These are phyloP conservation scores for Odontothrips loti DNA, from an alignment of 2,888 invertebrate genomes.

Conservation along the genomic window DNA sequence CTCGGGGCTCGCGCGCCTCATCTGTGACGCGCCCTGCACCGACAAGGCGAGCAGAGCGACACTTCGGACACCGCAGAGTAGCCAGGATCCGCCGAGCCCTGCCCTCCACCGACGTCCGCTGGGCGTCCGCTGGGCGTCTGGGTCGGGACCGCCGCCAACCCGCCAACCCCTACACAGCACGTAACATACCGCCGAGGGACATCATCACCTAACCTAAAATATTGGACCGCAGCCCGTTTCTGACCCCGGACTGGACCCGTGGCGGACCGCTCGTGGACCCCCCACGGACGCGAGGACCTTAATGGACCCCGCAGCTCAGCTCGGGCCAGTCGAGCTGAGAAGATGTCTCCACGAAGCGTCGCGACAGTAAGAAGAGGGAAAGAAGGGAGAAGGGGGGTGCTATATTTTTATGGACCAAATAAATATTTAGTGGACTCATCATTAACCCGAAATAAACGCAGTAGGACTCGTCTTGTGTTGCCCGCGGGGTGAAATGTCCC, in stretches of 20 bases:
- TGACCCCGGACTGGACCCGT: background rate
- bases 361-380: background rate
- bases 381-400: background rate
- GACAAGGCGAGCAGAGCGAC: no score
- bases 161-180: background rate
- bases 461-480: no score
- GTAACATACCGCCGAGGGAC: background rate
- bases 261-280: constrained; percentile 6
- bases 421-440: constrained; percentile 23
- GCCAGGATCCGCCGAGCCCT: no score
- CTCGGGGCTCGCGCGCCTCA: background rate
- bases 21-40: background rate
- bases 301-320: constrained; percentile 9
- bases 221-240: background rate
- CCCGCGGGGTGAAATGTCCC: background rate
- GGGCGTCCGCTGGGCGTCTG: background rate
- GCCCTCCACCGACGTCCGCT: no score
- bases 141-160: no score
- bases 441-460: background rate
- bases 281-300: constrained; percentile 13
- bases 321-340: background rate
- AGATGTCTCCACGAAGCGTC: background rate
- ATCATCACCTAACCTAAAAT: constrained; percentile 23
- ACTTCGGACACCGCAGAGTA: no score
- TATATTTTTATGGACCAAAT: constrained; percentile 25